Base-by-base conservation (phyloP, 2,113 vertebrate species). In the Pandion haliaetus region DNA sequence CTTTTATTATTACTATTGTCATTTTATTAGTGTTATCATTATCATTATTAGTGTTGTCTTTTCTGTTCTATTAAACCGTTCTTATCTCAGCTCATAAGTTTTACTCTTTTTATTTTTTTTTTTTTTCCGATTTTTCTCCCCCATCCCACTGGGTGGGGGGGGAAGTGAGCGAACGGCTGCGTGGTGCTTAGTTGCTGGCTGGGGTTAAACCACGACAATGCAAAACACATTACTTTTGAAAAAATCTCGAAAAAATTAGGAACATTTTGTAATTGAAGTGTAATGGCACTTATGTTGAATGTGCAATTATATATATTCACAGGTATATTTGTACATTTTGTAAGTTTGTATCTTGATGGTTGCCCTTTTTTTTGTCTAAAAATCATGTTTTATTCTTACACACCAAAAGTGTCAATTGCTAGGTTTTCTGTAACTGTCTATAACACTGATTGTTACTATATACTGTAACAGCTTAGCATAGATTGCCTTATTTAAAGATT, bases 361-460 rank as follows among this genome's bases (percentile, higher is more conserved):
- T 82, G 44, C 14, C 12, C 8, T 34, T 2, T 23, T 55, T 23
- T 76, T 82, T 86, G n/a, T 62, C 59, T 92, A 59, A 93, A 94
- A 84, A 14, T 28, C 1, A 3, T 55, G 8, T 82, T 82, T 66
- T 65, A 44, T 52, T 96, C 31, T 86, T 45, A 47, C 52, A 69
- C 42, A 47, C 4, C 16, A 52, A 18, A 69, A 74, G 2, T 17
- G 34, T 94, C 57, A 88, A 65, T 79, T 14, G 61, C 34, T 38
- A 62, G n/a, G 24, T 95, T 96, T 97, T 95, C 72, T 90, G 61
- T 96, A 96, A 76, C 47, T 87, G 17, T n/a, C 47, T 86, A 28
- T 28, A 63, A 20, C 12, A 12, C 10, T 18, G 24, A 4, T 59
- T 84, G 50, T 76, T 66, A 61, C 47, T 80, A 9, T 14, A 15